Conservation (phyloP, 2,113 vertebrate species). For the Egretta garzetta region DNA sequence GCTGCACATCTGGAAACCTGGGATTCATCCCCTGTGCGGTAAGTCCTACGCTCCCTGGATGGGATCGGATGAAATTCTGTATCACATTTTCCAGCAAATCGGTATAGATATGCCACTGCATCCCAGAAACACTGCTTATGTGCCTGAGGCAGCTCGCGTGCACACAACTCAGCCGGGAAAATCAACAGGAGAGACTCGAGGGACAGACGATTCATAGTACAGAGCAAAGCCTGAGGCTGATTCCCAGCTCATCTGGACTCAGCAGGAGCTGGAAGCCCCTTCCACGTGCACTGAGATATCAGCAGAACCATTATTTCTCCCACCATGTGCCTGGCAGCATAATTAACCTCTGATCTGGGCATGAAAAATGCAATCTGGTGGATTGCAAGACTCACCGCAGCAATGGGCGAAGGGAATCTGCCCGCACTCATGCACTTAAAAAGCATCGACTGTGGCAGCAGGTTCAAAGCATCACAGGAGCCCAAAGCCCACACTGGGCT, state of each 20-base stretch:
- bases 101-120: too few species aligned
- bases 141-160: background rate
- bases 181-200: background rate
- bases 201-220: background rate
- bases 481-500: background rate
- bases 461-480: background rate
- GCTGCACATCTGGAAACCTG: background rate
- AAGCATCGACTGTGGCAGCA: background rate
- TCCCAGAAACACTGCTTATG: background rate
- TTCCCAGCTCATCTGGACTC: background rate
- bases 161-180: background rate
- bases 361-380: background rate
- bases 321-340: background rate
- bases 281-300: background rate
- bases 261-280: background rate
- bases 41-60: background rate
- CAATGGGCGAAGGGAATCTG: background rate
- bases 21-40: background rate
- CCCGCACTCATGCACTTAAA: rapidly evolving
- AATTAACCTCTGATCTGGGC: background rate
- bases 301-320: background rate
- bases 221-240: background rate
- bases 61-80: background rate
- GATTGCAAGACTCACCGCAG: background rate
- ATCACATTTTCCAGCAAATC: background rate